Evolutionary conservation across 2,888 invertebrate species (phyloP).

Genomic region (Folsomia candida): DNA sequence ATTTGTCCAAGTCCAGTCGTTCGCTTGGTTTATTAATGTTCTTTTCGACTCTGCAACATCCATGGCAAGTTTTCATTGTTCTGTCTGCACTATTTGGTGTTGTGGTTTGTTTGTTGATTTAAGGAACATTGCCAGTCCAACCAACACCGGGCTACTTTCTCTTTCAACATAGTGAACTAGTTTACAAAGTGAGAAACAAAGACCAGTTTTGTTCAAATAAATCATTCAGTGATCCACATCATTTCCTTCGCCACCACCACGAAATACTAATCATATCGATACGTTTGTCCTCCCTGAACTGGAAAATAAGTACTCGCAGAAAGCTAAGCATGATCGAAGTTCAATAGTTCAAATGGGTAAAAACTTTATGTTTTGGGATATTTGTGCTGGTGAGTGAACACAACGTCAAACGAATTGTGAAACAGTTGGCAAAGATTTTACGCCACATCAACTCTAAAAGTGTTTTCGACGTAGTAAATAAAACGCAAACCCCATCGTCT

Average conservation of each 20-base stretch:
- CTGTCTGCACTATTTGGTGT: background rate
- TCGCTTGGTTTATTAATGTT: conserved; percentile 8
- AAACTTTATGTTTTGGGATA: background rate
- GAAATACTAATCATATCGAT: background rate
- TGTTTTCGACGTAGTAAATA: background rate
- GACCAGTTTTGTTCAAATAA: background rate
- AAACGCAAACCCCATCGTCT: background rate
- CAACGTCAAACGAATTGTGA: background rate
- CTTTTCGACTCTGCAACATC: background rate
- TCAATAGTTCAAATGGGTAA: background rate
- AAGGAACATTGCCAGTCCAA: background rate
- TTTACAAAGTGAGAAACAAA: conserved; percentile 3
- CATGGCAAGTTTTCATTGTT: background rate
- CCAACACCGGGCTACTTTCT: background rate
- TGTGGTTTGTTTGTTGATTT: background rate
- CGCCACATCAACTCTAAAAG: background rate
- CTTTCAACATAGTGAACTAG: background rate
- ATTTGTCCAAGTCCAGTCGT: background rate
- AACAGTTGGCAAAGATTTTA: background rate
- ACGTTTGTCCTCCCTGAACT: background rate
- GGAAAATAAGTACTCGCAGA: background rate
- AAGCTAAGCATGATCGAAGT: no score
- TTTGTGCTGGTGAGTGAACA: background rate
- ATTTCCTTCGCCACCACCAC: background rate
- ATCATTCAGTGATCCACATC: conserved; percentile 8